Conservation (phyloP, 1,140 invertebrate genomes). For the Drosophila novamexicana region DNA sequence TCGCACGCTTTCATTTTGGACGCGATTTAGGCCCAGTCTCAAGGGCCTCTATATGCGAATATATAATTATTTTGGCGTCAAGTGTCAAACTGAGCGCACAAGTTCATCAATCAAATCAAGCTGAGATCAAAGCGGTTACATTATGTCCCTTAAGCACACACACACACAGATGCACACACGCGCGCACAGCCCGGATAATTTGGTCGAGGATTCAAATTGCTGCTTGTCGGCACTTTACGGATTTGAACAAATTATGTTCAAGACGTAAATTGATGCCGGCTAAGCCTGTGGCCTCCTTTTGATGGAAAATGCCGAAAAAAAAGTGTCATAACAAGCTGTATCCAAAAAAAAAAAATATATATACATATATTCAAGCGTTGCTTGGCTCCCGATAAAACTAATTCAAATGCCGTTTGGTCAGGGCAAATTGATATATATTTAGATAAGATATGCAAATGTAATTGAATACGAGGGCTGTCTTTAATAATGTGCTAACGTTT, state of each 20-base stretch:
- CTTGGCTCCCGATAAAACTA: not conserved
- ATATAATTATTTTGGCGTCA: constrained; percentile 8
- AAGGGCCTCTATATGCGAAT: not conserved
- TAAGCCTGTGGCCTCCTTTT: not conserved
- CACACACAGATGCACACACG: not conserved
- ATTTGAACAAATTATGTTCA: constrained; percentile 33
- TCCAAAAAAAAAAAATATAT: not conserved
- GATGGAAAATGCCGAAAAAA: constrained; percentile 18
- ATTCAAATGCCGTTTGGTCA: not conserved
- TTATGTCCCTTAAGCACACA: constrained; percentile 27
- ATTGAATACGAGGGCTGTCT: constrained; percentile 5
- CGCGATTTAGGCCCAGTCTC: not conserved
- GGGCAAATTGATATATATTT: not conserved
- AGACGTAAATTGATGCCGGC: constrained; percentile 40
- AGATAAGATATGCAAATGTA: constrained; percentile 40
- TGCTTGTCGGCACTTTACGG: constrained; percentile 14
- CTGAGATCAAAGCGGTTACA: constrained; percentile 56
- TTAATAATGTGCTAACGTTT: too few relatives aligned
- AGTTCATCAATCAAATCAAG: constrained; percentile 72
- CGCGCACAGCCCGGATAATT: constrained; percentile 21
- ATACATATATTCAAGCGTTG: not conserved
- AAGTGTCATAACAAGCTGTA: not conserved
- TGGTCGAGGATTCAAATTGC: constrained; percentile 19
- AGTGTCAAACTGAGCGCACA: constrained; percentile 52
- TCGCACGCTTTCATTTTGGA: not conserved